Conservation (phyloP, 2,113 vertebrate species). For the Upupa epops region DNA sequence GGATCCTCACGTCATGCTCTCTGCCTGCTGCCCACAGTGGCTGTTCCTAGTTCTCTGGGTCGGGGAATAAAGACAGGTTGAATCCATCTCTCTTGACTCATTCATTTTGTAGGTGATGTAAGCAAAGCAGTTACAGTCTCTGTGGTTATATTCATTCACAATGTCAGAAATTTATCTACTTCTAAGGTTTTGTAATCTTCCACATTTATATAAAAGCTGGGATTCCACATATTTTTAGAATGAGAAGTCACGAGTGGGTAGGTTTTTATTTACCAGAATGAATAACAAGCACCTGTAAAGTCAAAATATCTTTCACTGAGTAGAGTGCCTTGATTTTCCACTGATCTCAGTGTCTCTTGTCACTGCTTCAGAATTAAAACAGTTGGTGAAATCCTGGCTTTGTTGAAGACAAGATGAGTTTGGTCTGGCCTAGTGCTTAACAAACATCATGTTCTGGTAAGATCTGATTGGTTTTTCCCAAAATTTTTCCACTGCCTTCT, state of each 20-base stretch:
- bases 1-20: not conserved
- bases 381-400: not conserved
- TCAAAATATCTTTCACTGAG: not conserved
- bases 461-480: not conserved
- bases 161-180: not conserved
- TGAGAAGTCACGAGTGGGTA: not conserved
- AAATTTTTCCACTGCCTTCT: constrained; percentile 1
- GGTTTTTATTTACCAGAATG: no score
- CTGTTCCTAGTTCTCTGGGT: not conserved
- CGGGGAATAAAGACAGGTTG: not conserved
- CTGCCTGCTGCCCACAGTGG: not conserved
- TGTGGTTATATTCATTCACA: not conserved
- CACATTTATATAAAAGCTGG: not conserved
- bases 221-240: not conserved
- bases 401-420: not conserved
- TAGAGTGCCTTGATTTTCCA: not conserved
- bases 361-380: not conserved
- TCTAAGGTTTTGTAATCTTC: not conserved
- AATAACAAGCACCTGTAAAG: not conserved
- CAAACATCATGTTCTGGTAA: not conserved
- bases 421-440: not conserved
- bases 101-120: not conserved
- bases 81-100: not conserved
- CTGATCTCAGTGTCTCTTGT: not conserved
- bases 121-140: not conserved